Conservation (phyloP, 2,888 invertebrate species). For the Drosophila siamana region DNA sequence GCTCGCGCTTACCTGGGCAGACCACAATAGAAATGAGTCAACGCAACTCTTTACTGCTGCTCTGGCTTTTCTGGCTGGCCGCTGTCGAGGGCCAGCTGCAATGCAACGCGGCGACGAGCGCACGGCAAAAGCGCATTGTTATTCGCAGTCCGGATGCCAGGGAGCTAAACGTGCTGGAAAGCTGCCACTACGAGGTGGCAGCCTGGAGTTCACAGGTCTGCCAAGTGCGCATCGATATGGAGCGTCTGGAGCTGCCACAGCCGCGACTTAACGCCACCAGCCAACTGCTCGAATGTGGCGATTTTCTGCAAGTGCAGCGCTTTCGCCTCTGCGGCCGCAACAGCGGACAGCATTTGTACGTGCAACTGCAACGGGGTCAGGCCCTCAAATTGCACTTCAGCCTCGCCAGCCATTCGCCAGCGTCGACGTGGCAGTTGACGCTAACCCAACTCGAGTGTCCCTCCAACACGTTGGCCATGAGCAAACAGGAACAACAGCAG, state of each 20-base stretch:
- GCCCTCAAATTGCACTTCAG: conserved; percentile 85
- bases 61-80: not conserved
- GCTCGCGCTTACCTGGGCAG: conserved; percentile 15
- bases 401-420: conserved; percentile 85
- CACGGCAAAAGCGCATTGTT: conserved; percentile 78
- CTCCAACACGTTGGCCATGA: conserved; percentile 16
- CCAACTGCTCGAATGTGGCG: conserved; percentile 65
- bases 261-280: conserved; percentile 63
- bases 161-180: conserved; percentile 50
- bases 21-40: conserved; percentile 35
- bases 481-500: conserved; percentile 10
- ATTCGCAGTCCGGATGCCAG: conserved; percentile 73
- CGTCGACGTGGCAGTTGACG: conserved; percentile 87
- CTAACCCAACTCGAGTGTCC: conserved; percentile 88
- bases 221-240: conserved; percentile 81
- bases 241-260: conserved; percentile 77
- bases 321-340: conserved; percentile 88
- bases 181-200: conserved; percentile 74
- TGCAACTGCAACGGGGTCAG: conserved; percentile 76
- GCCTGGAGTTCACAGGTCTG: conserved; percentile 77
- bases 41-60: conserved; percentile 11
- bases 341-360: conserved; percentile 87
- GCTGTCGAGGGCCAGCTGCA: conserved; percentile 57
- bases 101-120: conserved; percentile 68
- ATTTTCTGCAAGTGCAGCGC: conserved; percentile 78